Base-by-base conservation (phyloP, 2,888 invertebrate genomes). In the Agrilus cyanescens region DNA sequence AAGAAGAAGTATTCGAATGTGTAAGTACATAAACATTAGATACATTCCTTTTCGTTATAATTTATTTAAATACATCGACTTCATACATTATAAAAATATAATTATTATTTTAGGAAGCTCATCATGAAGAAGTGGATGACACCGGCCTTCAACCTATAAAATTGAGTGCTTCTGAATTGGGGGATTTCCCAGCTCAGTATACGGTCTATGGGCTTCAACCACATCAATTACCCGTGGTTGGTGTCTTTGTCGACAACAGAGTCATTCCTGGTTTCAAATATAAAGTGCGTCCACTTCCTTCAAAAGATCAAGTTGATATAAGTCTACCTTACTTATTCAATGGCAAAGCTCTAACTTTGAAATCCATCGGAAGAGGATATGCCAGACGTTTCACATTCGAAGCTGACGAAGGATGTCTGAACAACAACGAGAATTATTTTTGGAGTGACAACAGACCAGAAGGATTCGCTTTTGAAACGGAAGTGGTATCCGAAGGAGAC, bases 361-460 rank as follows among this genome's bases (percentile, higher is more conserved):
- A 74, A 51, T 76, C 75, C 20, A 80, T 85, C 53, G 85, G 85
- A 1, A 74, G 81, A 55, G 85, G 85, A 7, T 85, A 81, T 59
- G 78, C 82, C 5, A 74, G 82, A 46, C 72, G 85, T 35, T 70
- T 85, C 47, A 84, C 84, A 2, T 85, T 85, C 65, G 75, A 79
- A 56, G 75, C 80, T 2, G 68, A 74, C 42, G 68, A 71, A 35
- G 72, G 71, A 29, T 70, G 72, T 32, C 70, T 80, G 34, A 82
- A 81, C 65, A 71, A 75, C 48, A 82, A 82, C 60, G 70, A 72
- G 38, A 80, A 82, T 59, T 83, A 79, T 63, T 85, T 85, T 69
- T 85, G 84, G 82, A 80, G 82, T 16, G 85, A 85, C 66, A 84
- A 82, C 30, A 69, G 75, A 48, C 76, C 78, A 2, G 78, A 78